These are phyloP conservation scores for Drosophila ananassae DNA, from an alignment of 1,140 invertebrate species.

Conservation along the genomic window DNA sequence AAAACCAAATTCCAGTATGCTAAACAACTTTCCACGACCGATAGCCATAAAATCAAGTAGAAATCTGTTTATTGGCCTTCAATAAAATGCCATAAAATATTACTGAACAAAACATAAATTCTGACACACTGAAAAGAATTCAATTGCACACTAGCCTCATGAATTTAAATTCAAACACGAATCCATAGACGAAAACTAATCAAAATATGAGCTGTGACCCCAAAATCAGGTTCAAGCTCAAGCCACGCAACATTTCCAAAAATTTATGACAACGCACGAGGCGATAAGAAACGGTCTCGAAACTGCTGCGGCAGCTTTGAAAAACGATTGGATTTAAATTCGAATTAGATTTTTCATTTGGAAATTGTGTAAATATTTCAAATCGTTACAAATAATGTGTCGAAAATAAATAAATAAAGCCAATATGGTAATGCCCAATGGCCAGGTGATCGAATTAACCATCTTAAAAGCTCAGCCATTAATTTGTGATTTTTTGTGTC, in stretches of 20 bases:
- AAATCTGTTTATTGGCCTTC: slow-evolving; percentile 17
- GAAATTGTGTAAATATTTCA: slow-evolving; percentile 68
- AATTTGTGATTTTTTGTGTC: slow-evolving; percentile 50
- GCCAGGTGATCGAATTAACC: slow-evolving; percentile 34
- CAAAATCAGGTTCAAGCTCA: slow-evolving; percentile 65
- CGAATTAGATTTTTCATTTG: slow-evolving; percentile 70
- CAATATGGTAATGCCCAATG: slow-evolving; percentile 37
- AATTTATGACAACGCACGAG: slow-evolving; percentile 65
- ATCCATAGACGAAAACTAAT: slow-evolving; percentile 57
- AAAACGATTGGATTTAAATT: slow-evolving; percentile 62
- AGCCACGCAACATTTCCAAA: slow-evolving; percentile 39
- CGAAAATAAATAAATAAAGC: slow-evolving; percentile 58
- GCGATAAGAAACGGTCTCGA: slow-evolving; percentile 52
- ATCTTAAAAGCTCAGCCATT: slow-evolving; percentile 54
- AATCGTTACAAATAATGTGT: slow-evolving; percentile 68
- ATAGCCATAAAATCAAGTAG: slow-evolving; percentile 36
- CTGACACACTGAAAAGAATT: slow-evolving; percentile 29
- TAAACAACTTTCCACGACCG: slow-evolving; percentile 53
- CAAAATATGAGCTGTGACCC: slow-evolving; percentile 4
- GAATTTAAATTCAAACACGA: slow-evolving; percentile 43
- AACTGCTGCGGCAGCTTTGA: slow-evolving; percentile 23
- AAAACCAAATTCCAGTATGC: slow-evolving; percentile 33
- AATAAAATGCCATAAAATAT: slow-evolving; percentile 60
- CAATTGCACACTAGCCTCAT: slow-evolving; percentile 21
- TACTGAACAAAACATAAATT: slow-evolving; percentile 41